Evolutionary conservation across 2,888 invertebrate genomes (phyloP).

Genomic region (Ornithoptera alexandrae): DNA sequence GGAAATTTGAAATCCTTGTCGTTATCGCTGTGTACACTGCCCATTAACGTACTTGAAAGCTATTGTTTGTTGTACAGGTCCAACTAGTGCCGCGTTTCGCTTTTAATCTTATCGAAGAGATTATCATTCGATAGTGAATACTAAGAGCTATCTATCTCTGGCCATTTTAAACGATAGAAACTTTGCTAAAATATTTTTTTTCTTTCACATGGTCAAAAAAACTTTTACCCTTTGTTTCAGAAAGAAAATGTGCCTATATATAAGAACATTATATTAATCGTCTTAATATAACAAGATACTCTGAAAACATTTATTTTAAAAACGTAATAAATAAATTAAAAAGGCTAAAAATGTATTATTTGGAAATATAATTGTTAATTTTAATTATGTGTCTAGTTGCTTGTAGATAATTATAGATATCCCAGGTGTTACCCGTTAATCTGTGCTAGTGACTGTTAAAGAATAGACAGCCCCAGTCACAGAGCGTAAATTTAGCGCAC

Average conservation of each 20-base stretch:
- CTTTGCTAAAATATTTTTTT: background rate
- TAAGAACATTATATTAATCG: too few relatives aligned
- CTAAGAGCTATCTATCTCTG: conserved; percentile 15
- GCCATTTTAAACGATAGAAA: conserved; percentile 5
- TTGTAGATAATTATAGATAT: conserved; percentile 9
- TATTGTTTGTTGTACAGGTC: conserved; percentile 39
- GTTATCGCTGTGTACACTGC: conserved; percentile 37
- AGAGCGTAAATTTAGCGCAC: conserved; percentile 25
- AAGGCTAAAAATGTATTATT: too few relatives aligned
- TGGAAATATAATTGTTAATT: too few relatives aligned
- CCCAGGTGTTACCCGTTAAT: conserved; percentile 24
- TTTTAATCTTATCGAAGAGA: conserved; percentile 43
- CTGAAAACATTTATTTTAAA: background rate
- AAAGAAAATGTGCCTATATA: too few relatives aligned
- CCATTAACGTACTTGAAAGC: conserved; percentile 35
- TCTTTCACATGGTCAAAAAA: too few relatives aligned
- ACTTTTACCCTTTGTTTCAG: too few relatives aligned
- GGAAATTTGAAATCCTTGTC: conserved; percentile 38
- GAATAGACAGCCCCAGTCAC: conserved; percentile 16
- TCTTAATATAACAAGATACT: too few relatives aligned
- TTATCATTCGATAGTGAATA: conserved; percentile 31
- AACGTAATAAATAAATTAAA: background rate
- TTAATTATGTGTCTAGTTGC: background rate
- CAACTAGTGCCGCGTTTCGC: conserved; percentile 28
- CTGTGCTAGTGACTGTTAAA: conserved; percentile 14